These are phyloP conservation scores for Danaus chrysippus DNA, from an alignment of 2,888 invertebrate genomes.

Conservation along the genomic window DNA sequence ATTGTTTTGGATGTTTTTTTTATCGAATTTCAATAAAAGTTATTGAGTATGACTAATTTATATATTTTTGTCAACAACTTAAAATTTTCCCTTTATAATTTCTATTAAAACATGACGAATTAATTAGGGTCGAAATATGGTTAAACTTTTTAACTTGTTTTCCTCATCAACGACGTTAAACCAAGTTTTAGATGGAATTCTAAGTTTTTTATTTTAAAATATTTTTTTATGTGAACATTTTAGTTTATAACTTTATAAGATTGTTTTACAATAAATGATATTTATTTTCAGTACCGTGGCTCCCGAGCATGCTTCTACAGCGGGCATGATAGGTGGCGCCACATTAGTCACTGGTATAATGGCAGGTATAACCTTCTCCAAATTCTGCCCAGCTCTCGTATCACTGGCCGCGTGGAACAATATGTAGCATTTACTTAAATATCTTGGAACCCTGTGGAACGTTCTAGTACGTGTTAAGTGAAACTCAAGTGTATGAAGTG, in stretches of 20 bases:
- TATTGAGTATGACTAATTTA: no score
- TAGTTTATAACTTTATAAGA: not conserved
- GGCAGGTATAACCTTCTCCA: constrained; percentile 86
- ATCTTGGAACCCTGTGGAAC: constrained; percentile 48
- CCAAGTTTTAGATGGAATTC: no score
- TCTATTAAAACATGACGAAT: no score
- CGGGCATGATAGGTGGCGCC: constrained; percentile 98
- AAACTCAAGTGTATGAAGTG: constrained; percentile 9
- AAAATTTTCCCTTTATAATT: no score
- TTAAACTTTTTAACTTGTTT: no score
- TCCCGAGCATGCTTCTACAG: constrained; percentile 88
- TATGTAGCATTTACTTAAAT: constrained; percentile 54
- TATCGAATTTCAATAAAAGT: no score
- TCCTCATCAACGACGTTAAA: no score
- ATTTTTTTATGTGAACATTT: not conserved
- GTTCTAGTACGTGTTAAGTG: constrained; percentile 39
- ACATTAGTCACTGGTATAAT: constrained; percentile 94
- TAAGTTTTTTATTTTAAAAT: no score
- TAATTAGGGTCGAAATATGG: no score
- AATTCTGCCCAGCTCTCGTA: constrained; percentile 83
- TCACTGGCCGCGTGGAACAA: constrained; percentile 40
- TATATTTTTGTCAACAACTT: no score
- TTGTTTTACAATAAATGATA: constrained; percentile 16
- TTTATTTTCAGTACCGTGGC: constrained; percentile 83
- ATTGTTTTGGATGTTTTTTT: no score